Conservation (phyloP, 2,113 vertebrate species). For the Nesoenas mayeri region DNA sequence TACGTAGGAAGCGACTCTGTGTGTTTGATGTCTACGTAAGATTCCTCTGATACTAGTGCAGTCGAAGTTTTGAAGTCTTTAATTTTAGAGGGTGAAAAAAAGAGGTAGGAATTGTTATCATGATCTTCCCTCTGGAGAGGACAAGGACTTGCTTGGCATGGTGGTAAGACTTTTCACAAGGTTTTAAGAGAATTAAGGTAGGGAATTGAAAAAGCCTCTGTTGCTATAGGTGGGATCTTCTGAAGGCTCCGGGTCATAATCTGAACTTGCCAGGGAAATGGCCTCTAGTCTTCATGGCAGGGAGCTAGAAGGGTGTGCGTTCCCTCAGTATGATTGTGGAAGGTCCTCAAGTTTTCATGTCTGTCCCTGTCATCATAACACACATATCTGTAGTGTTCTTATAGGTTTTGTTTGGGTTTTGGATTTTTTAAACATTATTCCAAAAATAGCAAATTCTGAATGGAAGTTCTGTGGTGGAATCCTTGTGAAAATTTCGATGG, state of each 20-base stretch:
- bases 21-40: neutral
- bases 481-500: neutral
- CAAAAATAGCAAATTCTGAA: neutral
- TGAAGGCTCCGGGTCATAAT: neutral
- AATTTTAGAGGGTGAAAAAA: neutral
- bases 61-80: neutral
- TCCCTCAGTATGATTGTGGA: neutral
- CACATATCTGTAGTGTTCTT: neutral
- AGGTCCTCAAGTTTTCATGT: neutral
- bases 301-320: neutral
- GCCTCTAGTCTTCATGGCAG: neutral
- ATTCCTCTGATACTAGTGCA: neutral
- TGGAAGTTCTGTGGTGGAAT: neutral
- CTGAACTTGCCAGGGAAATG: neutral
- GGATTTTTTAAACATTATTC: neutral
- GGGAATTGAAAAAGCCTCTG: neutral
- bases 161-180: neutral
- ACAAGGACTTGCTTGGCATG: neutral
- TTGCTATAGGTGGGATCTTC: neutral
- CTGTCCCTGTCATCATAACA: neutral
- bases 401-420: neutral
- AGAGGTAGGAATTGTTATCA: neutral
- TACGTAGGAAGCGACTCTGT: constrained; percentile 50
- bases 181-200: neutral
- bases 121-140: neutral